Evolutionary conservation across 1,140 invertebrate species (phyloP).

Genomic region (Papilio machaon): DNA sequence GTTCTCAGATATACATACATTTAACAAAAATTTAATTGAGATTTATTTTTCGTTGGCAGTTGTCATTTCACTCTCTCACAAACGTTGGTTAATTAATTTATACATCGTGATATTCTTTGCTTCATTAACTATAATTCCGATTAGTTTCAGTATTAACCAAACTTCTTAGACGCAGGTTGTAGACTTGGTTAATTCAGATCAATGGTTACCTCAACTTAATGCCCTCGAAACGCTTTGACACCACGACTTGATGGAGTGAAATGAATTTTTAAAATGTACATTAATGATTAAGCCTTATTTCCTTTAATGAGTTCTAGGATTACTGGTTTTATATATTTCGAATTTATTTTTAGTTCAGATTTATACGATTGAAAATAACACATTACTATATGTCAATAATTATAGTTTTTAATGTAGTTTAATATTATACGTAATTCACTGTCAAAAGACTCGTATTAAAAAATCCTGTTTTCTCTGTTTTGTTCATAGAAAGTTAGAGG

Average conservation of each 20-base stretch:
- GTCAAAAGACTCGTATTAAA: not conserved
- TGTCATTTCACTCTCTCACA: no score
- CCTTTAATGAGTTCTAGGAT: not conserved
- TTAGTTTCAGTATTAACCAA: not conserved
- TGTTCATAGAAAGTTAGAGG: not conserved
- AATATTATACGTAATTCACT: not conserved
- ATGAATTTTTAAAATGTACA: slow-evolving; percentile 12
- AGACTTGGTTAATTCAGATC: not conserved
- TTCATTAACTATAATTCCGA: not conserved
- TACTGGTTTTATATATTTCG: not conserved
- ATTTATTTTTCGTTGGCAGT: not conserved
- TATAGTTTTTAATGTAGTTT: not conserved
- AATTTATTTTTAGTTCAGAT: not conserved
- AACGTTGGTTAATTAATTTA: not conserved
- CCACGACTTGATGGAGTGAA: not conserved
- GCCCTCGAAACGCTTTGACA: not conserved
- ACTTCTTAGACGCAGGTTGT: not conserved
- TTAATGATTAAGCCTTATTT: not conserved
- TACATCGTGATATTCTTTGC: not conserved
- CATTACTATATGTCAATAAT: not conserved
- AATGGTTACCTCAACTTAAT: not conserved
- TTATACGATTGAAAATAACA: not conserved
- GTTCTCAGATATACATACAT: not conserved
- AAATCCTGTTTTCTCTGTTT: not conserved
- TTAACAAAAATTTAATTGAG: not conserved